Evolutionary conservation across 2,113 vertebrate genomes (phyloP), one percentile per base, ranked within the genome.

Genomic region (Sylvicapra grimmia): DNA sequence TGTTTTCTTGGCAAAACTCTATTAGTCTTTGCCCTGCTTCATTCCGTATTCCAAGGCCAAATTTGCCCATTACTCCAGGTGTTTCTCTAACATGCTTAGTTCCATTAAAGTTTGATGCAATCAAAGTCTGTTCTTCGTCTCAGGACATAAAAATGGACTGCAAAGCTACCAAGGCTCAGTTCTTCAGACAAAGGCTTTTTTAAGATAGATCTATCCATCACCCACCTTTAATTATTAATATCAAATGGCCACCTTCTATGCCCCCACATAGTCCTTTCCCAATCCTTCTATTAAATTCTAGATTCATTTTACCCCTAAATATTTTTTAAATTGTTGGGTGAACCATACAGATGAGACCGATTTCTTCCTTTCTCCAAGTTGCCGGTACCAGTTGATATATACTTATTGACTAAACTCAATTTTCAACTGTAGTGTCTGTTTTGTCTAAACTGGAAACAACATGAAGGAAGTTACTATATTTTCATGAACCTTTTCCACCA

Each of bases 211-310:
- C 47, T 63, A 16, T 33, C 86, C 11, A 10, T 72, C 21, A 93
- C 5, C 10, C 40, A 77, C 49, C 89, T 88, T 96, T 40, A 77
- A 8, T 89, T 54, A 92, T 56, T 23, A 75, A 44, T 44, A 77
- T 77, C 72, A 94, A 96, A 88, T 9, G 36, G 47, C 15, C 40
- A 86, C 49, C 33, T 44, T 90, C 79, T 65, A 51, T 56, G 44
- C 2, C 44, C 8, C 13, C n/a, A 95, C 0, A 4, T 0, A 36
- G 53, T 77, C 19, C 47, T 58, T 29, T 93, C n/a, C 31, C 31
- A 87, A 59, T n/a, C 8, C 21, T 83, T 77, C 85, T 95, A 95
- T 65, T 93, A 82, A 82, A 92, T 72, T 56, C 58, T 87, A 95
- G 19, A 83, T 21, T 29, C 27, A 92, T 79, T 92, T 95, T 82